Evolutionary conservation across 2,797 vertebrate genomes (phyloP), one percentile per base, ranked within the genome.

Genomic region (Coendou prehensilis): DNA sequence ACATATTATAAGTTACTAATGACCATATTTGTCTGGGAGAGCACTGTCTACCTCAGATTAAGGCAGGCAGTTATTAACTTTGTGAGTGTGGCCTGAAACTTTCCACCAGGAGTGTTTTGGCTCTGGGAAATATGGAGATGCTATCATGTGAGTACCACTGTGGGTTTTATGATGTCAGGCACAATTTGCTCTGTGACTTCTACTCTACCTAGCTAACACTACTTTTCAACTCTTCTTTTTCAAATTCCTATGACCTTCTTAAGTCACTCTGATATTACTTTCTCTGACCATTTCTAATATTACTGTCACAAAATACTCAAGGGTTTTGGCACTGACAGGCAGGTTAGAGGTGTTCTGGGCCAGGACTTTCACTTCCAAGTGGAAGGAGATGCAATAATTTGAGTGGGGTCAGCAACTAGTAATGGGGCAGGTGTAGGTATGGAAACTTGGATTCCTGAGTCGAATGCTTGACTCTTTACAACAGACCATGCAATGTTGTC

Each of bases 51-150:
- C 45, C n/a, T 96, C 59, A 41, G n/a, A 41, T 87, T 87, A 87
- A 54, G 69, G 79, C 75, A 52, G 64, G 57, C 37, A 57, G 57
- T n/a, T 90, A 30, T 28, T 78, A 52, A 45, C 18, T n/a, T 93
- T 50, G 57, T 54, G 57, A 45, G 4, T 5, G 0, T 57, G 64
- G 20, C 52, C 33, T 28, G 28, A 28, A 89, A 57, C 15, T 89
- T 87, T 37, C 50, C 59, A n/a, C 23, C 28, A 69, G 75, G 54
- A 82, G 23, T 63, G 5, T 1, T 7, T 30, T 30, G 26, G 4
- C 5, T 26, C 28, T 59, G 33, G 10, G 26, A 33, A 89, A 52
- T 9, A 17, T 20, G 20, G 23, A 71, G 69, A 9, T 17, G 0
- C 6, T 56, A 17, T 22, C 1, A 9, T 64, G 7, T 85, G 41